Evolutionary conservation across 30 jellyfish, hydroid and myxozoan species (phyloP), one percentile per base, ranked within the genome.

Genomic region (Cassiopea xamachana): DNA sequence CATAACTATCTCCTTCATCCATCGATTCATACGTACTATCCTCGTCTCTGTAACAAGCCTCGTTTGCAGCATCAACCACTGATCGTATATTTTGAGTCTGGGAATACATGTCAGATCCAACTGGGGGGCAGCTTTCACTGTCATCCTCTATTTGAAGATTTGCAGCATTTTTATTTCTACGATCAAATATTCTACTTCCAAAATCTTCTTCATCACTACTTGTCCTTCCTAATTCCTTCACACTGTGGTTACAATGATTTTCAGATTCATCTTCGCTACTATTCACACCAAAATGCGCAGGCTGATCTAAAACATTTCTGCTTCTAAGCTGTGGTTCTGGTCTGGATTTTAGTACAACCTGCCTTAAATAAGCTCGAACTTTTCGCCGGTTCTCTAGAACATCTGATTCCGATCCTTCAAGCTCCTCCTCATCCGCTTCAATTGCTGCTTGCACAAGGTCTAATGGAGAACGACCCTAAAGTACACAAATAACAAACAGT

Each of bases 361-460:
- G 71, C 73, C 75, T 84, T 8, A 92, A 76, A 85, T 45, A 85
- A 15, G 61, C 88, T 47, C 91, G 81, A 7, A 92, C 97, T 2
- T 70, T 82, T 16, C 87, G 61, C 8, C 97, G 74, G 83, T 75
- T 85, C 19, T 67, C 75, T 46, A 92, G 90, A 6, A 80, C 19
- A 27, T 92, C 96, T 5, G 98, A 86, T 12, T 87, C 97, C 17
- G 90, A 83, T 2, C 84, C 97, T 13, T 90, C 97, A 7, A 94
- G 88, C 69, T 96, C 99, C 58, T 88, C 99, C 75, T 96, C 98
- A 48, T 92, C 97, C 2, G 91, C 97, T 80, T 84, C 48, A 44
- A 92, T 92, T 7, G 97, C 97, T 7, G 55, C 73, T 50, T 85
- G 84, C 39, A 96, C 98, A 80, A 92, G 46, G 44, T 91, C 91